Evolutionary conservation across 64 coral and sea anemone species (phyloP).

Genomic region (Hydrozoanthus tunicans): DNA sequence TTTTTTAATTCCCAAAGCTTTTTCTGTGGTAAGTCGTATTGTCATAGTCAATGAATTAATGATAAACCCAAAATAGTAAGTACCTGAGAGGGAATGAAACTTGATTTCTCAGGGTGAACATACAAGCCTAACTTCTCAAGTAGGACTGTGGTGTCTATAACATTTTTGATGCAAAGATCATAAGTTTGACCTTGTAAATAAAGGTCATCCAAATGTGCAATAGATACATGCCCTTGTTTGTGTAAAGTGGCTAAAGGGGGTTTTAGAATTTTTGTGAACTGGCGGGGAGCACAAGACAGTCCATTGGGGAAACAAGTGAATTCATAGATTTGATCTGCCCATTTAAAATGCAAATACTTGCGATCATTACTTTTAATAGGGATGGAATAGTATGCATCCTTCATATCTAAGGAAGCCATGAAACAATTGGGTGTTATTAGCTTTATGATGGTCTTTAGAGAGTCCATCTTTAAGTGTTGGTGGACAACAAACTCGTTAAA

Average conservation of each 20-base stretch:
- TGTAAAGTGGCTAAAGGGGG: neutral
- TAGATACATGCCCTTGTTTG: neutral
- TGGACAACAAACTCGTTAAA: too few relatives aligned
- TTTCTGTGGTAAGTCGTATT: neutral
- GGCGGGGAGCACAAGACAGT: neutral
- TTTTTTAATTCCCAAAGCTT: neutral
- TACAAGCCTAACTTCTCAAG: neutral
- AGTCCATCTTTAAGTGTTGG: neutral
- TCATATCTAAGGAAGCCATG: too few relatives aligned
- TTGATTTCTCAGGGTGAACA: neutral
- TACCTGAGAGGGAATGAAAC: neutral
- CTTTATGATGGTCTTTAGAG: conserved; percentile 2
- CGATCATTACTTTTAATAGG: too few relatives aligned
- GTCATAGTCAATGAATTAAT: neutral
- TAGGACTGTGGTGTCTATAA: neutral
- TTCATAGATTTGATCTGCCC: neutral
- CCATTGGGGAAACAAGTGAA: neutral
- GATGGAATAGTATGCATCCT: too few relatives aligned
- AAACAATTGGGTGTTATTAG: neutral
- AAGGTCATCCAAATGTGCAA: neutral
- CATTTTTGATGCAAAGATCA: neutral
- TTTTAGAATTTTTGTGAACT: conserved; percentile 31
- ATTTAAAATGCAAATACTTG: too few relatives aligned
- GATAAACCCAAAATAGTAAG: conserved; percentile 9
- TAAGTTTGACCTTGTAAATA: neutral